These are phyloP conservation scores for Momotus momota DNA, from an alignment of 2,797 vertebrate genomes.

Conservation along the genomic window DNA sequence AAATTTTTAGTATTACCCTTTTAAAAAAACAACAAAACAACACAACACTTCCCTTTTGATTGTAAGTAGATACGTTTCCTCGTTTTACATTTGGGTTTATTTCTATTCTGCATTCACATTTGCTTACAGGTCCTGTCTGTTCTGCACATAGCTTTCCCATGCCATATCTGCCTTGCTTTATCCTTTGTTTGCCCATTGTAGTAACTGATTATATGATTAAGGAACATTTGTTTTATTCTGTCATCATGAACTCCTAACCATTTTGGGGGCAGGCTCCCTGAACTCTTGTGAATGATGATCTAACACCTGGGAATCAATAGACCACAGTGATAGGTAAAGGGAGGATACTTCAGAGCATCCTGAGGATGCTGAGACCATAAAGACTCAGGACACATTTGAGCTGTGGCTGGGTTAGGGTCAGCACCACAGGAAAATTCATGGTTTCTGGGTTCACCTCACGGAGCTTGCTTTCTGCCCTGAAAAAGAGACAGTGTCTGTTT, in stretches of 20 bases:
- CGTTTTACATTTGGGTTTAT: not conserved
- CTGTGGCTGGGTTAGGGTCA: not conserved
- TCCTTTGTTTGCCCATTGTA: not conserved
- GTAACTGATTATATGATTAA: not conserved
- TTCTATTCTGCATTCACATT: not conserved
- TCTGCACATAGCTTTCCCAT: not conserved
- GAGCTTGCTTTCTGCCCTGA: not conserved
- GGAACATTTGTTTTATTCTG: not conserved
- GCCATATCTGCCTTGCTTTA: not conserved
- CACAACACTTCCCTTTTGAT: not conserved
- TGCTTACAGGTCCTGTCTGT: not conserved
- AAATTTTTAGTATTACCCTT: not conserved
- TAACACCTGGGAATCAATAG: not conserved
- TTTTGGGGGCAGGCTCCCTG: not conserved
- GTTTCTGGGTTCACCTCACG: not conserved
- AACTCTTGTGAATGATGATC: not conserved
- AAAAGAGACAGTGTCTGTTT: not conserved
- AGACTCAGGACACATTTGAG: not conserved
- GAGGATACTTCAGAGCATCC: not conserved
- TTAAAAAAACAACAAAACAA: not conserved
- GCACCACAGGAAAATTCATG: not conserved
- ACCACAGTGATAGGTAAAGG: not conserved
- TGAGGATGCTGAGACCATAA: not conserved
- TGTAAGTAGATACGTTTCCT: not conserved
- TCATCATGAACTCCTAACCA: not conserved